Evolutionary conservation across 1,140 invertebrate genomes (phyloP).

Genomic region (Arctopsyche grandis): DNA sequence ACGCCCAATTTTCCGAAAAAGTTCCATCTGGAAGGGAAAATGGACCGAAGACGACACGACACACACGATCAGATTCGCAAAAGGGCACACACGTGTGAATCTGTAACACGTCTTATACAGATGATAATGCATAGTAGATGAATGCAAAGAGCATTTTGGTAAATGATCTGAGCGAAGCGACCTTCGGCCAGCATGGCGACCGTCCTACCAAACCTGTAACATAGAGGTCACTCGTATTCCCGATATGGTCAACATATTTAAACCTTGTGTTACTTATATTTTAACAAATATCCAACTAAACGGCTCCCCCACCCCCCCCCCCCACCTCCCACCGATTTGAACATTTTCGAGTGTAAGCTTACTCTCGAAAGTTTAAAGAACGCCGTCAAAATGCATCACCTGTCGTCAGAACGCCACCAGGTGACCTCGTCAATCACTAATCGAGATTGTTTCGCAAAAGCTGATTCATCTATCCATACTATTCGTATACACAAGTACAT

Average conservation of each 20-base stretch:
- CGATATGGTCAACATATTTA: conserved; percentile 47
- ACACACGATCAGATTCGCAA: too few species aligned
- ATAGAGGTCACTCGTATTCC: conserved; percentile 45
- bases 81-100: too few species aligned
- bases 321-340: too few species aligned
- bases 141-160: conserved; percentile 18
- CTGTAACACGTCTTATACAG: too few species aligned
- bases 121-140: too few species aligned
- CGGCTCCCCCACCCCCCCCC: not conserved
- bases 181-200: conserved; percentile 34
- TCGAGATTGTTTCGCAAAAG: conserved; percentile 4
- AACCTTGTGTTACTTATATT: conserved; percentile 47
- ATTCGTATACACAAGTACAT: not conserved
- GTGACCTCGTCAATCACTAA: not conserved
- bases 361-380: too few species aligned
- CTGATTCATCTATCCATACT: not conserved
- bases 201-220: conserved; percentile 44
- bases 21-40: too few species aligned
- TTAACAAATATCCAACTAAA: conserved; percentile 30
- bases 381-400: not conserved
- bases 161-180: not conserved
- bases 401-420: not conserved
- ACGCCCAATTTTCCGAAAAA: too few species aligned
- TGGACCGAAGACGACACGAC: too few species aligned
- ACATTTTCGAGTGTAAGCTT: too few species aligned